These are phyloP conservation scores for Drosophila limbata DNA, from an alignment of 2,888 invertebrate species.

Conservation along the genomic window DNA sequence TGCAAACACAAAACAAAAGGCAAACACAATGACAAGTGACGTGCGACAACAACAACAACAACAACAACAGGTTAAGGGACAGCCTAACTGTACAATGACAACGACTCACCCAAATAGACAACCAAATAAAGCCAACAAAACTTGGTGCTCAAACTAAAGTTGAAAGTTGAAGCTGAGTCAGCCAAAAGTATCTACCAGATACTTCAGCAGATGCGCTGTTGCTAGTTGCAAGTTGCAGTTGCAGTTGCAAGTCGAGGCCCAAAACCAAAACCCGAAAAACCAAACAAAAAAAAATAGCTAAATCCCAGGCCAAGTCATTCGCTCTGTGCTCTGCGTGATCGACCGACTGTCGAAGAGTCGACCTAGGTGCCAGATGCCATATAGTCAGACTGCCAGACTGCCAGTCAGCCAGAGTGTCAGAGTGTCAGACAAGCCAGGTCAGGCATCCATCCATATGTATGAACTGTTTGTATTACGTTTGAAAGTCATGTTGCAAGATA, in stretches of 20 bases:
- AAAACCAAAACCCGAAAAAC: slow-evolving; percentile 10
- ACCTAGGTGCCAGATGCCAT: slow-evolving; percentile 50
- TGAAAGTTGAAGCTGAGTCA: slow-evolving; percentile 72
- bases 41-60: slow-evolving; percentile 46
- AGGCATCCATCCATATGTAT: slow-evolving; percentile 72
- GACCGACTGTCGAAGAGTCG: slow-evolving; percentile 74
- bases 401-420: slow-evolving; percentile 13
- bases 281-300: neutral
- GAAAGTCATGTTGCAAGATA: slow-evolving; percentile 77
- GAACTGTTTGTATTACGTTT: slow-evolving; percentile 78
- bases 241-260: slow-evolving; percentile 12
- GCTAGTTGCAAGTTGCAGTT: neutral
- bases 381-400: slow-evolving; percentile 14
- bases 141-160: slow-evolving; percentile 62
- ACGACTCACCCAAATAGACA: slow-evolving; percentile 68
- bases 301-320: slow-evolving; percentile 9
- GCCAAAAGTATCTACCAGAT: slow-evolving; percentile 59
- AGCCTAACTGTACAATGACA: slow-evolving; percentile 66
- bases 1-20: slow-evolving; percentile 60
- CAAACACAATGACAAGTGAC: slow-evolving; percentile 70
- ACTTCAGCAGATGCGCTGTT: slow-evolving; percentile 57
- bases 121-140: slow-evolving; percentile 53
- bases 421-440: slow-evolving; percentile 5
- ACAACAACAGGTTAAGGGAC: slow-evolving; percentile 14
- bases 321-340: slow-evolving; percentile 66